Percentiles rank a stretch among this genome's conserved stretches.
Evolutionary conservation across 2,888 invertebrate genomes (phyloP).

Genomic region (Clivina fossor): DNA sequence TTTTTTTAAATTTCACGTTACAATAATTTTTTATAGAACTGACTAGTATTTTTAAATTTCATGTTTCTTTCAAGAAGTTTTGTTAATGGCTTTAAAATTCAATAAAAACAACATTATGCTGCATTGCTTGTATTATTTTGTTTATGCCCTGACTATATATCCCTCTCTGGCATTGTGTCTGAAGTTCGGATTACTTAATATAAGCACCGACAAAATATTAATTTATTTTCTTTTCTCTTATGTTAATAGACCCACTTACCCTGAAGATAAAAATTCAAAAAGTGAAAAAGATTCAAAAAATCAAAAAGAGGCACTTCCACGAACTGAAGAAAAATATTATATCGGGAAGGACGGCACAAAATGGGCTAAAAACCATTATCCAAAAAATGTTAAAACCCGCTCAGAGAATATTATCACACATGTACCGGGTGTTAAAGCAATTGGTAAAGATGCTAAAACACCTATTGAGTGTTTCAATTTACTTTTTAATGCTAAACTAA

Average conservation of each 20-base stretch:
- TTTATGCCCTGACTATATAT: neutral
- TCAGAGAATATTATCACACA: too few relatives aligned
- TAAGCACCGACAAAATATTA: conserved; percentile 6
- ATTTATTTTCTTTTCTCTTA: too few relatives aligned
- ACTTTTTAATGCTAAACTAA: too few relatives aligned
- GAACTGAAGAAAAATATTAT: too few relatives aligned
- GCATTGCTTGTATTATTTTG: conserved; percentile 12
- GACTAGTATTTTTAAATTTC: conserved; percentile 3
- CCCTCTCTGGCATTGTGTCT: conserved; percentile 9
- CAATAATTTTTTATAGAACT: conserved; percentile 5
- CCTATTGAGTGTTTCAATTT: too few relatives aligned
- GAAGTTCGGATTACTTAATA: conserved; percentile 1
- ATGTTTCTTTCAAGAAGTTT: conserved; percentile 2
- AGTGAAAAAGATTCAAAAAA: too few relatives aligned
- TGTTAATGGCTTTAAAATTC: conserved; percentile 2
- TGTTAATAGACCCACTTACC: conserved; percentile 7
- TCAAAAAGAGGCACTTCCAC: too few relatives aligned
- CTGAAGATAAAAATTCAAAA: conserved; percentile 5
- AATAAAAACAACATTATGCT: conserved; percentile 10
- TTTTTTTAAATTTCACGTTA: conserved; percentile 7
- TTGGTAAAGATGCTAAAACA: too few relatives aligned
- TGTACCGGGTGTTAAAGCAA: too few relatives aligned
- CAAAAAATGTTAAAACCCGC: too few relatives aligned
- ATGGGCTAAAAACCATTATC: too few relatives aligned
- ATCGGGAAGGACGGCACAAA: too few relatives aligned